Evolutionary conservation across 2,888 invertebrate genomes (phyloP), one percentile per base, ranked within the genome.

Genomic region (Teleogryllus oceanicus): DNA sequence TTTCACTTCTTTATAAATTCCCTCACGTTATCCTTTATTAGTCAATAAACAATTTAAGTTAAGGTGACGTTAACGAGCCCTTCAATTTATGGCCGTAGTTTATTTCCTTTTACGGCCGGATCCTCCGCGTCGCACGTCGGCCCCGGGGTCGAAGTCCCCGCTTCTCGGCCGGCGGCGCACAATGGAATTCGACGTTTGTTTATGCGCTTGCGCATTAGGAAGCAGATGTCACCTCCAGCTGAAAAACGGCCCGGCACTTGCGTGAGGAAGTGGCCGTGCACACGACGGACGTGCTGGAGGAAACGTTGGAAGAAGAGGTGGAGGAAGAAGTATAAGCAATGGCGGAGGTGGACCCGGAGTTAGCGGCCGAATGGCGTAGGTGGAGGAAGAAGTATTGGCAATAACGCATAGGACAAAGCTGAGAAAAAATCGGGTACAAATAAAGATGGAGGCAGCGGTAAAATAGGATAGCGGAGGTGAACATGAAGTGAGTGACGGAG

Each of bases 191-290:
- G n/a, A 62, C 62, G 62, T 62, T 62, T 18, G 62, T 62, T 62
- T 62, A 62, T n/a, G 16, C n/a, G 13, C 62, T 62, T n/a, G 12
- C 62, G 62, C 62, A 62, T 62, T 62, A 62, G 16, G 62, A 62
- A n/a, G 62, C 62, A 62, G 62, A 62, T 12, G 62, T 62, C 62
- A 62, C 62, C 62, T 62, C n/a, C 62, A 62, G 62, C n/a, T 62
- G 62, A 62, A 62, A 62, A 62, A 62, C 62, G 62, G n/a, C 62
- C 16, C 62, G 16, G n/a, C 16, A 11, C 62, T 62, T n/a, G 62
- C 62, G 37, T 37, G 62, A 11, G 62, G 62, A 62, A 62, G 62
- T 2, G 16, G 62, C 62, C 5, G 62, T 8, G 62, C 13, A 62
- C 3, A 8, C 62, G 24, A 37, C 24, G 4, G 37, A 37, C 37